Evolutionary conservation across 1,140 invertebrate genomes (phyloP), one percentile per base, ranked within the genome.

Genomic region (Teleogryllus occipitalis): DNA sequence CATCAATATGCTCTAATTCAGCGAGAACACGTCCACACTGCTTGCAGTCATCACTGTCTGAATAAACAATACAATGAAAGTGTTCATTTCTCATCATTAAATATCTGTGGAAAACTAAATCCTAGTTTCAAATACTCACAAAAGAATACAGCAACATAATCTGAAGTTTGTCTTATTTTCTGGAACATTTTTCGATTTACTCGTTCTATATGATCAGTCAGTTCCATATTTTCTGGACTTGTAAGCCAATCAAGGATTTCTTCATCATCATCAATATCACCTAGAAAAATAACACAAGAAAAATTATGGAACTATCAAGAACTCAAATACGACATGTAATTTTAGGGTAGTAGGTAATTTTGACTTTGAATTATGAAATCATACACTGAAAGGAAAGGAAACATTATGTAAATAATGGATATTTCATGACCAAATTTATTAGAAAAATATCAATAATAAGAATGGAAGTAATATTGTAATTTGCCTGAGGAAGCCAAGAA

Each of bases 101-200:
- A 5, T 39, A 39, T 39, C 1, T 39, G 27, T 39, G 27, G 27
- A 39, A 39, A 39, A 39, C 27, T 5, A 39, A 39, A 39, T 39
- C 27, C 27, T 39, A 39, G 1, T 10, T 39, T 73, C 8, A 78
- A 47, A 74, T 65, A 92, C 94, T 94, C 88, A 97, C 96, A 97
- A 89, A 98, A 96, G 87, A 97, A 96, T 73, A 97, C 95, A 8
- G 95, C 96, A n/a, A 97, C 90, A 84, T 97, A 97, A 84, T 97
- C 95, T 0, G 95, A 95, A 39, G 92, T 92, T 84, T 96, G 94
- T 81, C 96, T 88, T 83, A 98, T 95, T 86, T 96, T 96, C 76
- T 96, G 92, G 83, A 98, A 94, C 95, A 98, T 97, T 87, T 97
- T 97, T 78, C 91, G 89, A 84, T 97, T 98, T 6, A 97, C 95